Evolutionary conservation across 1,140 invertebrate genomes (phyloP), one percentile per base, ranked within the genome.

Genomic region (Drosophila tropicalis): DNA sequence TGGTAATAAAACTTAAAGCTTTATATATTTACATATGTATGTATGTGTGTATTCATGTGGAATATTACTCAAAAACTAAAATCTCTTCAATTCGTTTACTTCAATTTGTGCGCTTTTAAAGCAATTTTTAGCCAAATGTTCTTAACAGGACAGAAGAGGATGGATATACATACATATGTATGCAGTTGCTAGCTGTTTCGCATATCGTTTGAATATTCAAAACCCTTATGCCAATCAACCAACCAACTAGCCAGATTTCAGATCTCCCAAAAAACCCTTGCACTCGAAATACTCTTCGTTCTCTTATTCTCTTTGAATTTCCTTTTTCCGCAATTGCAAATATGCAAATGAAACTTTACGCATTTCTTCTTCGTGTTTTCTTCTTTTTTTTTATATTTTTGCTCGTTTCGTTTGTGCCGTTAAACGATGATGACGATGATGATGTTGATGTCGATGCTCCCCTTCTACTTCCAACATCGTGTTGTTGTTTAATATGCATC

Each of bases 291-390:
- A 13, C 44, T 61, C 29, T 12, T 51, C 7, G 44, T 51, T 15
- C 44, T 15, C 44, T 22, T 51, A 51, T 51, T 51, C 22, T 54
- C 29, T 40, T 62, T 57, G 57, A 5, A 15, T 70, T 76, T 67
- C 51, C 32, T 40, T 51, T 67, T 87, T 76, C 69, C 64, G 69
- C 63, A 62, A 83, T 76, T 22, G 56, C 63, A 76, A 74, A 79
- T 73, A 76, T 86, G 83, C 67, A 86, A 86, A 86, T 86, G 72
- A 79, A 86, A 76, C 41, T 71, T 66, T 71, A 72, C 79, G 69
- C 82, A 83, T 70, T 70, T 78, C 74, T 86, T 75, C 36, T 39
- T 39, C 36, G 4, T 39, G 36, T 13, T 19, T 63, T 39, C 47
- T 15, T 13, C 22, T 25, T 25, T 62, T 66, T 58, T 17, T 5